phyloP scores from a whole-genome alignment of 2,888 invertebrate species.

The Lasiommata megera region DNA sequence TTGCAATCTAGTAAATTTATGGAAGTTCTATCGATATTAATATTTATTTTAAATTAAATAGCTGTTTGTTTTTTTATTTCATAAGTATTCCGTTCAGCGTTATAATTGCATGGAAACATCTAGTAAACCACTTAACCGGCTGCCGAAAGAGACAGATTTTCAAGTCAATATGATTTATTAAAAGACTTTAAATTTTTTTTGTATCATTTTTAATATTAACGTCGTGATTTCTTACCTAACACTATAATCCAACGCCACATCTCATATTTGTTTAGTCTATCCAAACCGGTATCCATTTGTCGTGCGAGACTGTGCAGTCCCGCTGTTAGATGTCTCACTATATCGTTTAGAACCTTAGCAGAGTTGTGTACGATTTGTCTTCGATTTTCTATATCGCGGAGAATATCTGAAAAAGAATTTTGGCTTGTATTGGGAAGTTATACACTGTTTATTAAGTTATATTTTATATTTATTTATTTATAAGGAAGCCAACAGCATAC shows the following conservation, averaged over 20 bases:
- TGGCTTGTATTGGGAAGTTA: background rate
- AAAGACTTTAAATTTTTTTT: no score
- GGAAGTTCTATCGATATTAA: no score
- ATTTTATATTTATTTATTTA: no score
- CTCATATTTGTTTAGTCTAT: conserved; percentile 80
- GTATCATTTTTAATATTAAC: background rate
- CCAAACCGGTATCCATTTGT: conserved; percentile 62
- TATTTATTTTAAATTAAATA: no score
- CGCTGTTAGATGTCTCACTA: conserved; percentile 79
- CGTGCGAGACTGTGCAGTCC: conserved; percentile 62
- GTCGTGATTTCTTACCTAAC: conserved; percentile 66
- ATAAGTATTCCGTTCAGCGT: no score
- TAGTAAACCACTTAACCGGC: no score
- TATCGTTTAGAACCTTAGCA: conserved; percentile 80
- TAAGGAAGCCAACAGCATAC: no score
- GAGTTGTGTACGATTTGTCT: conserved; percentile 81
- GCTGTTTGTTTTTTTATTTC: no score
- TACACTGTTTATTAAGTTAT: background rate
- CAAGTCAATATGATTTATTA: no score
- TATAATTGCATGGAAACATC: background rate
- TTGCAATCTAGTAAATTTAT: no score
- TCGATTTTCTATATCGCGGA: conserved; percentile 79
- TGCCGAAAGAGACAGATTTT: no score
- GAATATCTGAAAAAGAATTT: conserved; percentile 70
- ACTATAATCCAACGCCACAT: conserved; percentile 84